Conservation (phyloP, 2,113 vertebrate genomes). For the Lathamus discolor region DNA sequence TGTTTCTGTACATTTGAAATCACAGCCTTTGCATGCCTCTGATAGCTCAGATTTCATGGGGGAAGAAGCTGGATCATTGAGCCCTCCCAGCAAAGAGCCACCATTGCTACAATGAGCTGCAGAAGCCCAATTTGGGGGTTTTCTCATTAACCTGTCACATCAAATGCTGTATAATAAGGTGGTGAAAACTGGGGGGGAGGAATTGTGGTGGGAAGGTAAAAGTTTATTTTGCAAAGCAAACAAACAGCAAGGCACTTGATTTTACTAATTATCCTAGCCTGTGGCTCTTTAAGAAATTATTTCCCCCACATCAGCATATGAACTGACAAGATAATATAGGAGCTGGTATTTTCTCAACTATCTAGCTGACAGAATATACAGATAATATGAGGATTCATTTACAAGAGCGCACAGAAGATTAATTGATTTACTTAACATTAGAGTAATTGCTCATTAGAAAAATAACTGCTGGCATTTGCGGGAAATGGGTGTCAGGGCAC, state of each 20-base stretch:
- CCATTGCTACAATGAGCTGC: slow-evolving; percentile 73
- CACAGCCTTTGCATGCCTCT: slow-evolving; percentile 31
- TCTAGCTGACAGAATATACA: neutral
- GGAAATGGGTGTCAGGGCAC: too few species aligned
- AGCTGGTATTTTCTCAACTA: slow-evolving; percentile 58
- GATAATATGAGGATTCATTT: slow-evolving; percentile 31
- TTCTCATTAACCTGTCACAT: slow-evolving; percentile 74
- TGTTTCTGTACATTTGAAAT: neutral
- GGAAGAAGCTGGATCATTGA: slow-evolving; percentile 47
- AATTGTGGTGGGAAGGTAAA: slow-evolving; percentile 44
- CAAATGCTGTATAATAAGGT: slow-evolving; percentile 38
- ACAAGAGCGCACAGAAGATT: neutral
- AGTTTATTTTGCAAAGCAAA: slow-evolving; percentile 64
- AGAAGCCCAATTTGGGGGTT: slow-evolving; percentile 65
- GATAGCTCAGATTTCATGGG: slow-evolving; percentile 70
- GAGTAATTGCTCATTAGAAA: too few species aligned
- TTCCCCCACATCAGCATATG: slow-evolving; percentile 25
- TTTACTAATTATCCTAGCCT: slow-evolving; percentile 70
- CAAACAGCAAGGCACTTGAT: slow-evolving; percentile 58
- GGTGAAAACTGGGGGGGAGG: neutral
- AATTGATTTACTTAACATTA: neutral
- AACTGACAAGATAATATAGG: slow-evolving; percentile 72
- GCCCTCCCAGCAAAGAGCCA: slow-evolving; percentile 66
- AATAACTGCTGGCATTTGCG: too few species aligned
- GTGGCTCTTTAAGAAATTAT: slow-evolving; percentile 13